phyloP scores from a whole-genome alignment of 1,140 invertebrate species.

The Drosophila littoralis region DNA sequence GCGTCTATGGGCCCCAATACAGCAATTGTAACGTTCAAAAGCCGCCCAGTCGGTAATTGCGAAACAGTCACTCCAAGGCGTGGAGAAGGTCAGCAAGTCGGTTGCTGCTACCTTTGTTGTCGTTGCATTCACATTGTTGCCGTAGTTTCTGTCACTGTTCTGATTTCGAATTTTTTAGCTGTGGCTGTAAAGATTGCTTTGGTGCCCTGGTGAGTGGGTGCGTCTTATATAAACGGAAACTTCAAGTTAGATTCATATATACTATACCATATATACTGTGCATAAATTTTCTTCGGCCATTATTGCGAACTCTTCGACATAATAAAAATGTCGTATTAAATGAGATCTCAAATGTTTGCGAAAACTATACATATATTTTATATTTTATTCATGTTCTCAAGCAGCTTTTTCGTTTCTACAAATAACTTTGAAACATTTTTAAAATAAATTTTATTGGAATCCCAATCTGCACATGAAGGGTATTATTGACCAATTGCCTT shows the following conservation, averaged over 20 bases:
- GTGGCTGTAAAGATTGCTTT: constrained; percentile 19
- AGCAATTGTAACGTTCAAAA: constrained; percentile 35
- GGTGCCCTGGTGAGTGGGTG: constrained; percentile 37
- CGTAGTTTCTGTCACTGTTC: constrained; percentile 43
- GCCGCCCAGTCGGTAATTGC: constrained; percentile 57
- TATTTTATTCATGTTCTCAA: no score
- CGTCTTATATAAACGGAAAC: constrained; percentile 21
- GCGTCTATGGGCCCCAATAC: constrained; percentile 6
- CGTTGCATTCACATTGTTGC: constrained; percentile 47
- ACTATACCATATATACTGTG: no score
- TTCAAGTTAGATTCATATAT: no score
- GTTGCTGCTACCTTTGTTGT: constrained; percentile 41
- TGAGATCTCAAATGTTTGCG: no score
- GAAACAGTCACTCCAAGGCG: constrained; percentile 55
- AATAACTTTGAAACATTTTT: no score
- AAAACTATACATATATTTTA: no score
- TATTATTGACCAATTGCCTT: no score
- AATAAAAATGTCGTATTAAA: no score
- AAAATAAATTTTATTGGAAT: no score
- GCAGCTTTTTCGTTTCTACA: no score
- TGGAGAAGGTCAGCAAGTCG: constrained; percentile 71
- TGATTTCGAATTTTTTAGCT: constrained; percentile 40
- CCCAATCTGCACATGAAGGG: no score
- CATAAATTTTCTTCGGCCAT: background rate
- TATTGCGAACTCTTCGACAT: background rate